Conservation (phyloP, 2,113 vertebrate species). For the Thomomys bottae region DNA sequence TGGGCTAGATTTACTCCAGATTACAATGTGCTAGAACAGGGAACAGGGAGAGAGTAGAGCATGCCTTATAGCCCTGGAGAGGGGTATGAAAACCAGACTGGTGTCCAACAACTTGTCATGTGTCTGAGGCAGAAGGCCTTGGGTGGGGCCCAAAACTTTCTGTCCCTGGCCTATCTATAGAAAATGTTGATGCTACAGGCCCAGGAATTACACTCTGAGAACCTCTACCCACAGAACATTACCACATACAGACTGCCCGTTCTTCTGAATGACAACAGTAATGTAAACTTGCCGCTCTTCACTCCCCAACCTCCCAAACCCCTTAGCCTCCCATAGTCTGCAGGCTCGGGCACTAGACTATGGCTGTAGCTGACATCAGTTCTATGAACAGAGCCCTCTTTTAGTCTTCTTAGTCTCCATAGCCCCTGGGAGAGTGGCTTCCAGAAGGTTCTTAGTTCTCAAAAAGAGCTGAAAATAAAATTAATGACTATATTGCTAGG, state of each 20-base stretch:
- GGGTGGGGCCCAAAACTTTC: accelerated
- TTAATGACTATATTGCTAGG: not conserved
- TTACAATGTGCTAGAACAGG: not conserved
- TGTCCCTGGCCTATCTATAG: not conserved
- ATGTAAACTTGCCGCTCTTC: not conserved
- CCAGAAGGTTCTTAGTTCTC: not conserved
- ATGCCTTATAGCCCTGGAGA: not conserved
- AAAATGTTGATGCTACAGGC: accelerated
- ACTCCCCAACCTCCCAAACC: not conserved
- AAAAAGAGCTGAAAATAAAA: not conserved
- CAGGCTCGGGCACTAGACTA: not conserved
- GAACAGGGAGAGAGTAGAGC: not conserved
- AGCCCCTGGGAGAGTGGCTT: not conserved
- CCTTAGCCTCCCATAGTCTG: not conserved
- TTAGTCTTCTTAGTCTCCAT: not conserved
- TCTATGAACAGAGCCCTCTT: not conserved
- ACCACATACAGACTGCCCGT: accelerated
- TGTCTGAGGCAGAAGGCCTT: not conserved
- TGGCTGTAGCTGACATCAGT: not conserved
- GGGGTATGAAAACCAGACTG: too few species aligned
- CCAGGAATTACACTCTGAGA: not conserved
- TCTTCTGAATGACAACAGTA: not conserved
- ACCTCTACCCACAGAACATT: accelerated
- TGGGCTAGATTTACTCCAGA: not conserved
- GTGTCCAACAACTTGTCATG: not conserved